A percentile compares a stretch with the other conserved stretches of the same genome.
Conservation (phyloP, 2,797 vertebrate species). For the Adrianichthys oophorus region DNA sequence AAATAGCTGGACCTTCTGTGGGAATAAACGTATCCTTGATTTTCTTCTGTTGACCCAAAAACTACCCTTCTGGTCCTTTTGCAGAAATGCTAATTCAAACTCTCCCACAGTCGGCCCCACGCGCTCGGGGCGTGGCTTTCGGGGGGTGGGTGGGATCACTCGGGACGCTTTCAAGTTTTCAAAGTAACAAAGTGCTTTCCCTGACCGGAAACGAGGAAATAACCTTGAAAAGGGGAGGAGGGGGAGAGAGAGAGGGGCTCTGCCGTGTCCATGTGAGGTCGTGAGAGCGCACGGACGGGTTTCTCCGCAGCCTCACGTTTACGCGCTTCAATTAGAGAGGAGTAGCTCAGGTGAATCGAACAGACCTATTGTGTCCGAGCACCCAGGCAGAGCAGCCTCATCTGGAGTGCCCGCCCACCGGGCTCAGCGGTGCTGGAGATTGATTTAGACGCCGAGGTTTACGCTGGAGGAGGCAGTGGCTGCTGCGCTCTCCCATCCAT, state of each 20-base stretch:
- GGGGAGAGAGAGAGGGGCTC: background rate
- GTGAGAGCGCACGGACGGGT: background rate
- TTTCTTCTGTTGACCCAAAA: too few species aligned
- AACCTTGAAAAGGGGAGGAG: constrained; percentile 24
- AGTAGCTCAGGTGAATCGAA: constrained; percentile 21
- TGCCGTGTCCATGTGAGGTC: background rate
- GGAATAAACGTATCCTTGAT: too few species aligned
- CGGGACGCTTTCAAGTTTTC: constrained; percentile 63
- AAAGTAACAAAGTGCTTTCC: constrained; percentile 47
- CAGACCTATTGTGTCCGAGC: constrained; percentile 35
- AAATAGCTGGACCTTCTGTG: too few species aligned
- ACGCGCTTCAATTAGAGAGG: background rate
- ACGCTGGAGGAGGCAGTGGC: constrained; percentile 44
- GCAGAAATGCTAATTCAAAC: constrained; percentile 44
- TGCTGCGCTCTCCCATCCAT: constrained; percentile 35
- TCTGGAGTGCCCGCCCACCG: constrained; percentile 66
- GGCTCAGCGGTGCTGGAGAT: constrained; percentile 43
- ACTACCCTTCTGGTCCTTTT: too few species aligned
- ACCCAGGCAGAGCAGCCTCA: constrained; percentile 53
- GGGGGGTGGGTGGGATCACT: constrained; percentile 13
- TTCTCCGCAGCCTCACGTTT: background rate
- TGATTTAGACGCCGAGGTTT: constrained; percentile 67
- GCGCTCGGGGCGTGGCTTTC: constrained; percentile 54
- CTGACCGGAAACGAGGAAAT: constrained; percentile 43
- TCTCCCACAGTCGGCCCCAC: constrained; percentile 24